Conservation (phyloP, 2,113 vertebrate genomes). For the Piprites chloris region DNA sequence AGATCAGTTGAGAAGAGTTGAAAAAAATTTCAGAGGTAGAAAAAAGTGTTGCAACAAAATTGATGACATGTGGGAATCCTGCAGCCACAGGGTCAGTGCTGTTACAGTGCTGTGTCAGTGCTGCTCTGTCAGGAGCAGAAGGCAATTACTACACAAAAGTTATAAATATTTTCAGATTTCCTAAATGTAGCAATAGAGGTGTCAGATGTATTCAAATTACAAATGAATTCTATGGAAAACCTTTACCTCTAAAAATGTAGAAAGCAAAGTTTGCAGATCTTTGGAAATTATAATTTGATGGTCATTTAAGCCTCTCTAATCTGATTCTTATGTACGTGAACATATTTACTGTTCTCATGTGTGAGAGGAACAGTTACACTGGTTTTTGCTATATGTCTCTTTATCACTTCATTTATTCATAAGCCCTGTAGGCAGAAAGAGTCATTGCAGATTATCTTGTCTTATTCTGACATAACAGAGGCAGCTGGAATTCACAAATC, state of each 20-base stretch:
- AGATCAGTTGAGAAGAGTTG: background rate
- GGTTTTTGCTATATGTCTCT: background rate
- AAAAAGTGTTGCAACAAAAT: background rate
- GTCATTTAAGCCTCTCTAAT: background rate
- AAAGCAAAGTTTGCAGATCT: background rate
- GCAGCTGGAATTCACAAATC: background rate
- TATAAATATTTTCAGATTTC: background rate
- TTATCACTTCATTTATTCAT: background rate
- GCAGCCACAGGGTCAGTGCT: background rate
- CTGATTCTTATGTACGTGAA: background rate
- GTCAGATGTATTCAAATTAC: background rate
- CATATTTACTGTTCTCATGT: background rate
- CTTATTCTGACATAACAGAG: background rate
- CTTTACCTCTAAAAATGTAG: background rate
- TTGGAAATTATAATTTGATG: background rate
- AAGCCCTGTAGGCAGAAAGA: background rate
- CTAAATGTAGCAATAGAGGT: background rate
- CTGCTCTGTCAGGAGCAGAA: background rate
- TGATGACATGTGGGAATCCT: background rate
- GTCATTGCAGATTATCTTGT: background rate
- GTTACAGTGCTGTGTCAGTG: background rate
- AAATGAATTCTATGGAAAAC: background rate
- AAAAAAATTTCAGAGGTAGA: background rate
- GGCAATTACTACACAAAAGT: background rate
- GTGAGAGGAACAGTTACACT: background rate